phyloP scores from a whole-genome alignment of 1,140 invertebrate species.

The Nebria ingens region DNA sequence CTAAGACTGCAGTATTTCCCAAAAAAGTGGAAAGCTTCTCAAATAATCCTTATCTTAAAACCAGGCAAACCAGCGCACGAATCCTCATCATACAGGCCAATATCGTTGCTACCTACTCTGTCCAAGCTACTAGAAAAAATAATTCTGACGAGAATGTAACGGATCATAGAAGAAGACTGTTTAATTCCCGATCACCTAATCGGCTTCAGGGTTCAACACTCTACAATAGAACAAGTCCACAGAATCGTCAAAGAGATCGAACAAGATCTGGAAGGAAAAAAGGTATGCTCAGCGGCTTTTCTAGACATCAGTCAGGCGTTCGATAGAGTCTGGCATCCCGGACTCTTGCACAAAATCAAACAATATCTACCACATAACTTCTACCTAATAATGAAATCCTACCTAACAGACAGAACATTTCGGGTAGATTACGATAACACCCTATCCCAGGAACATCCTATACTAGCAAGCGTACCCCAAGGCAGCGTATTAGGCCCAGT shows the following conservation, averaged over 20 bases:
- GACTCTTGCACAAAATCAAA: constrained; percentile 11
- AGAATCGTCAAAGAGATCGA: constrained; percentile 3
- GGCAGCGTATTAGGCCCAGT: constrained; percentile 27
- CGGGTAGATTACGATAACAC: not conserved
- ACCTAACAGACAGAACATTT: not conserved
- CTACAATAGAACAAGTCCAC: constrained; percentile 9
- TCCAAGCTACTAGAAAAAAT: constrained; percentile 19
- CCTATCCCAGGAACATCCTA: not conserved
- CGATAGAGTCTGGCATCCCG: constrained; percentile 15
- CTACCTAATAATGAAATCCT: constrained; percentile 12
- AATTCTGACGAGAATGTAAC: constrained; percentile 12
- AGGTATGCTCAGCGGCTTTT: constrained; percentile 7
- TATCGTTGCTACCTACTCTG: constrained; percentile 14
- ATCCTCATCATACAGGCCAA: constrained; percentile 18
- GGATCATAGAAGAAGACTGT: not conserved
- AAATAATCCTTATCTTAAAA: constrained; percentile 21
- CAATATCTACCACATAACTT: constrained; percentile 1
- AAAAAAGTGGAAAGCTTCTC: constrained; percentile 15
- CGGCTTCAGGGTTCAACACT: constrained; percentile 4
- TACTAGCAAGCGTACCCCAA: constrained; percentile 25
- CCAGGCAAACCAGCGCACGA: constrained; percentile 16
- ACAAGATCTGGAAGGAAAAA: constrained; percentile 6
- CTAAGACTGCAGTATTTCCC: constrained; percentile 17
- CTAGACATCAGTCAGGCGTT: constrained; percentile 14
- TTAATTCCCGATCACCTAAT: not conserved